Evolutionary conservation across 1,140 invertebrate species (phyloP).

Genomic region (Sarcophaga bullata): DNA sequence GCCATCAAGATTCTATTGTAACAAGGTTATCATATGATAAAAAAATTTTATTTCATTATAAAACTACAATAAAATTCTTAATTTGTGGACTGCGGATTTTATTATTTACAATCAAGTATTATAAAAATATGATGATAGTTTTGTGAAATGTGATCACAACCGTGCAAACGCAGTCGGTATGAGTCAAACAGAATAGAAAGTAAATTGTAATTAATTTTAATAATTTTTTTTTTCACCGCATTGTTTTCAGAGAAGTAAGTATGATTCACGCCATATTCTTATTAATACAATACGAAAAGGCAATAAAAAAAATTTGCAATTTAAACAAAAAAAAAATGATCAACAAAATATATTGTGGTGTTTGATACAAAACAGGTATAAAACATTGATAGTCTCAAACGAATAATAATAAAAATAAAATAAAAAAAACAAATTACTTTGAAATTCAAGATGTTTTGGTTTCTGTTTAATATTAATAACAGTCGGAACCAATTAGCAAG

Average conservation of each 20-base stretch:
- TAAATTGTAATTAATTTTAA: background rate
- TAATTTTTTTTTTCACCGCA: background rate
- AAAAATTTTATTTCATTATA: too few species aligned
- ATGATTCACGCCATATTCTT: background rate
- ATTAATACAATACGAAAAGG: background rate
- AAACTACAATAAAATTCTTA: too few species aligned
- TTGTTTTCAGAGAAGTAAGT: background rate
- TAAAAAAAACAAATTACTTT: background rate
- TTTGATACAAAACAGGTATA: background rate
- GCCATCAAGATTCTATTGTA: too few species aligned
- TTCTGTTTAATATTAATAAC: too few species aligned
- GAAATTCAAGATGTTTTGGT: background rate
- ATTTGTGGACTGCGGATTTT: too few species aligned
- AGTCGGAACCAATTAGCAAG: too few species aligned
- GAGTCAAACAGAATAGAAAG: constrained; percentile 16
- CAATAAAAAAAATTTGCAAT: background rate
- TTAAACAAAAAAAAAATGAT: background rate
- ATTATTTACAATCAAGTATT: too few species aligned
- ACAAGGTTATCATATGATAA: too few species aligned
- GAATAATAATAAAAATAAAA: background rate
- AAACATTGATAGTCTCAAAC: background rate
- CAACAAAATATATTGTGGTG: background rate
- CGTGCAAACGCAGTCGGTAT: background rate
- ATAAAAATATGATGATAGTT: too few species aligned
- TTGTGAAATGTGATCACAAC: too few species aligned